A percentile compares a stretch with the other conserved stretches of the same genome.
Evolutionary conservation across 2,888 invertebrate species (phyloP).

Genomic region (Drosophila robusta): DNA sequence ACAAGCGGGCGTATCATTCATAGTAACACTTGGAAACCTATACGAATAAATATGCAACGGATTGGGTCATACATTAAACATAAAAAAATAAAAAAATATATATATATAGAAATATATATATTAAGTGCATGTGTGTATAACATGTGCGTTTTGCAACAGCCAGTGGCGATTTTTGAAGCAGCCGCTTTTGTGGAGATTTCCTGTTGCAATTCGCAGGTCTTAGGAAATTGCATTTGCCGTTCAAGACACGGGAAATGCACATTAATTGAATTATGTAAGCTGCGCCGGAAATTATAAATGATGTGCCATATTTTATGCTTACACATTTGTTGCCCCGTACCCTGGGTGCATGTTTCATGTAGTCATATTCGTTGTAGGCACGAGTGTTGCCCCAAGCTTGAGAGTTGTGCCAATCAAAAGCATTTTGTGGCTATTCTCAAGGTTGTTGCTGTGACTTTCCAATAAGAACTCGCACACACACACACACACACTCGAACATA

Average conservation of each 20-base stretch:
- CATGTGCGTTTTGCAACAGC: slow-evolving; percentile 45
- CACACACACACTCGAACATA: slow-evolving; percentile 12
- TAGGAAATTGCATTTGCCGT: slow-evolving; percentile 47
- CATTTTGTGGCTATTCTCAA: slow-evolving; percentile 58
- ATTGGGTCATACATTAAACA: slow-evolving; percentile 21
- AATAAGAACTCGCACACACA: slow-evolving; percentile 65
- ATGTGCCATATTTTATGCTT: slow-evolving; percentile 71
- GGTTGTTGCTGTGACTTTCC: slow-evolving; percentile 71
- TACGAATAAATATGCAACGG: slow-evolving; percentile 39
- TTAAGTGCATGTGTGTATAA: slow-evolving; percentile 1
- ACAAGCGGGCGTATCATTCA: slow-evolving; percentile 41
- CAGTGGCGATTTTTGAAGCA: slow-evolving; percentile 45
- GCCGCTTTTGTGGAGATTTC: slow-evolving; percentile 52
- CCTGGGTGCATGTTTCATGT: slow-evolving; percentile 16
- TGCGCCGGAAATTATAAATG: slow-evolving; percentile 75
- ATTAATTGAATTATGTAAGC: slow-evolving; percentile 75
- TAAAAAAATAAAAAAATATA: not conserved
- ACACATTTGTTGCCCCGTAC: slow-evolving; percentile 21
- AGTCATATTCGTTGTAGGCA: slow-evolving; percentile 34
- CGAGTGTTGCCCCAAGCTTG: slow-evolving; percentile 29
- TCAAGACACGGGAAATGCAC: slow-evolving; percentile 65
- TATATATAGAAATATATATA: slow-evolving; percentile 5
- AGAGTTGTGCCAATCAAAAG: slow-evolving; percentile 60
- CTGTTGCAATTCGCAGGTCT: slow-evolving; percentile 41
- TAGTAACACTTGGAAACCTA: slow-evolving; percentile 40